These are phyloP conservation scores for Acanthosepion pharaonis DNA, from an alignment of 2,888 invertebrate genomes.

Conservation along the genomic window DNA sequence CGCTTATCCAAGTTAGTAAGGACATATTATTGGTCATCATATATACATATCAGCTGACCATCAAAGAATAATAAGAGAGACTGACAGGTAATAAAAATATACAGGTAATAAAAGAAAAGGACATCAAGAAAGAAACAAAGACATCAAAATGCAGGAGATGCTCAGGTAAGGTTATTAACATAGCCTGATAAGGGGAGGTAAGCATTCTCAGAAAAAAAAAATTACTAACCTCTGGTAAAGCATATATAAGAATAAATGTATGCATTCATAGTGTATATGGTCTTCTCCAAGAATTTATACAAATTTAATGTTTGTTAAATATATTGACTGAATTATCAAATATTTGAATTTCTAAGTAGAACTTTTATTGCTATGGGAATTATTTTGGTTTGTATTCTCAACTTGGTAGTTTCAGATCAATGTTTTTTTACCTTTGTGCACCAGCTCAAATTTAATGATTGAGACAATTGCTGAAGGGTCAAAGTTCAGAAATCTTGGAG, in stretches of 20 bases:
- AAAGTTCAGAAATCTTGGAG: too few species aligned
- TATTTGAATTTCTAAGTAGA: too few species aligned
- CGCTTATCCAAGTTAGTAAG: neutral
- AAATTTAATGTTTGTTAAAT: too few species aligned
- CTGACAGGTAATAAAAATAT: slow-evolving; percentile 21
- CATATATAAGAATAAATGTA: neutral
- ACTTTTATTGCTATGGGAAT: too few species aligned
- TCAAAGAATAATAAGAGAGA: neutral
- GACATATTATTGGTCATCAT: slow-evolving; percentile 33
- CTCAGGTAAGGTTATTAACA: neutral
- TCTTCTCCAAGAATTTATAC: too few species aligned
- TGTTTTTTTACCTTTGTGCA: too few species aligned
- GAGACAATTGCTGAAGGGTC: too few species aligned
- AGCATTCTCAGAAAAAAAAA: neutral
- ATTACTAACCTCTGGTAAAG: neutral
- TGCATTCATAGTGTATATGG: neutral
- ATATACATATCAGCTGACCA: slow-evolving; percentile 18
- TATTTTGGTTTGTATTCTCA: too few species aligned
- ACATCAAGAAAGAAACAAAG: neutral
- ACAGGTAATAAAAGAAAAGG: neutral
- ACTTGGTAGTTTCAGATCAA: too few species aligned
- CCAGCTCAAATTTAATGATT: too few species aligned
- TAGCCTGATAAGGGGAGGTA: slow-evolving; percentile 3
- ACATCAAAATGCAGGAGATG: neutral
- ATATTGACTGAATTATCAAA: too few species aligned